Base-by-base conservation (phyloP, 2,888 invertebrate species). In the Habroteleia sp. region DNA sequence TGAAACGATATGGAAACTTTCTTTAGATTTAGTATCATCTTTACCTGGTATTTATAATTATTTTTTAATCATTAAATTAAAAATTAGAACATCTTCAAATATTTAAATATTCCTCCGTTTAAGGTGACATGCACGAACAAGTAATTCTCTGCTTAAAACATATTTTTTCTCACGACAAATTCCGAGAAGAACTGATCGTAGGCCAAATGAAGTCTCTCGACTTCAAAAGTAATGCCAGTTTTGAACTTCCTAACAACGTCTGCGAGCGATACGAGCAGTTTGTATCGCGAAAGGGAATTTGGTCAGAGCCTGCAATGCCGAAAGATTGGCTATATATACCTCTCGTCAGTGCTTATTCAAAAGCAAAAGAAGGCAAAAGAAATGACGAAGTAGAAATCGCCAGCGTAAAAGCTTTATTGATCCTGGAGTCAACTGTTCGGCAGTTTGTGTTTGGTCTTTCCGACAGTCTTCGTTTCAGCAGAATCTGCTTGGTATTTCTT, bases 251-350 rank as follows among this genome's bases (percentile, higher is more conserved):
- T 1, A 56, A 62, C 1, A 74, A 87, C 33, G 66, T 84, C 6
- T 77, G 73, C 31, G 58, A 74, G 3, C 65, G 82, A 1, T 88
- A 85, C 39, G 81, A 82, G 7, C 78, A 73, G 27, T 88, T 83
- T 23, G 71, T 87, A 0, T 72, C 73, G 0, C 31, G 41, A 8
- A 80, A 73, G 1, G 83, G 82, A 1, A 79, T 62, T 10, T 92
- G 92, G 90, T 89, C 90, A 75, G 91, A 92, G 44, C 92, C 93
- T 6, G 91, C 94, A 7, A 89, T 95, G 77, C 94, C 95, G 0
- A 90, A 91, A 46, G 95, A 96, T 83, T 96, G 96, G 96, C 92
- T 94, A 6, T 96, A 94, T 87, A 89, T 93, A 81, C 93, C 94
- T 17, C 91, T 95, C 60, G 88, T 94, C 2, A 88, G 91, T 60